Base-by-base conservation (phyloP, 2,888 invertebrate species). In the Teleiodes luculella region DNA sequence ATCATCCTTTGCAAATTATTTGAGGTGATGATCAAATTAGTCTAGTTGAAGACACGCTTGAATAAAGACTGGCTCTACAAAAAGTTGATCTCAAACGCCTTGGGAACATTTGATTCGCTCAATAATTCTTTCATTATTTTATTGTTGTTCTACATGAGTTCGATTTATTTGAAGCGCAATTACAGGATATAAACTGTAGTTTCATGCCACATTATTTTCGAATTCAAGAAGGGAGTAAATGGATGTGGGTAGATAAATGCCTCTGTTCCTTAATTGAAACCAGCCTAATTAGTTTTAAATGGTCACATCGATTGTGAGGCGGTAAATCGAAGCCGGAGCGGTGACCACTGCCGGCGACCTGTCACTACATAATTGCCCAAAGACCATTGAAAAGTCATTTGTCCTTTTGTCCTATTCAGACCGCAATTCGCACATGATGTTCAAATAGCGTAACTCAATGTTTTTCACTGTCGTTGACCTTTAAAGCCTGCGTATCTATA, bases 281-380 rank as follows among this genome's bases (percentile, higher is more conserved):
- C 57, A 53, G 57, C 47, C 58, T 65, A 66, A 68, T 70, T 65
- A 64, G 48, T 63, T 63, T 64, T 66, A 65, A 70, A 67, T 63
- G 62, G 57, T 55, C 51, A 54, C 58, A 62, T 65, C 57, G 60
- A 54, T 63, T 62, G 60, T 50, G 57, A 61, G 24, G 43, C 63
- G 51, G 54, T 61, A 61, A 64, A 61, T 62, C 61, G 58, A 58
- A 47, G 50, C 39, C 52, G 33, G 52, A 61, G 58, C 53, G 50
- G 41, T 56, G 49, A 48, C 54, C 11, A 43, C 36, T 51, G 52
- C 36, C 13, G 43, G 24, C 28, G 14, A 46, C 45, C 39, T 39
- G 47, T 56, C 52, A 61, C 48, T 58, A 28, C 37, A 41, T 64
- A 64, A 68, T 66, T 62, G 59, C 57, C 57, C 45, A 56, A 61